Evolutionary conservation across 2,113 vertebrate species (phyloP).

Genomic region (Hassar affinis): DNA sequence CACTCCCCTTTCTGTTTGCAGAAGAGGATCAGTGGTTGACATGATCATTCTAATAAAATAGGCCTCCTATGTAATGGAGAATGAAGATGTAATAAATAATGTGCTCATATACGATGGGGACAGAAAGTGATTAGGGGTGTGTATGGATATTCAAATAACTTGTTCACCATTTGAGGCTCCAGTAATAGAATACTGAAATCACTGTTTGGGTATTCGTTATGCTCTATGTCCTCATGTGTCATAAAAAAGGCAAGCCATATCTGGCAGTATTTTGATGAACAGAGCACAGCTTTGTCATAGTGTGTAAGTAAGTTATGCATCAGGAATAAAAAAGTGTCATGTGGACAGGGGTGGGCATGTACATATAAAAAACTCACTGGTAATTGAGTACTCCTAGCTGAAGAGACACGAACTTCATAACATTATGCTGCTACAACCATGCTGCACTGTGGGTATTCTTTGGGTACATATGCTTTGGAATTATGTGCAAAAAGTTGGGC

Average conservation of each 20-base stretch:
- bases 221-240: neutral
- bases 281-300: neutral
- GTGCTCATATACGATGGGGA: slow-evolving; percentile 2
- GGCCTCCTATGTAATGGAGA: slow-evolving; percentile 1
- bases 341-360: neutral
- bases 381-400: neutral
- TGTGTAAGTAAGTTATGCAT: neutral
- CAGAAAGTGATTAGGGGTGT: slow-evolving; percentile 13
- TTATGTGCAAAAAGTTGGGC: neutral
- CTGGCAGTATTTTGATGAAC: neutral
- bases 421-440: neutral
- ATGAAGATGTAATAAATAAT: slow-evolving; percentile 28
- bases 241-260: neutral
- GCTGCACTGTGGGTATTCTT: neutral
- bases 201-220: neutral
- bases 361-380: too few species aligned
- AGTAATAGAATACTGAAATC: neutral
- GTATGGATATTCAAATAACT: neutral
- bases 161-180: neutral
- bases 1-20: neutral
- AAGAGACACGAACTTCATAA: neutral
- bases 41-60: slow-evolving; percentile 4
- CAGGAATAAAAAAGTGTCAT: neutral
- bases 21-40: neutral
- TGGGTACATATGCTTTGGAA: neutral